A percentile compares a stretch with the other conserved stretches of the same genome.
Conservation (phyloP, 2,888 invertebrate species). For the Drosophila differens region DNA sequence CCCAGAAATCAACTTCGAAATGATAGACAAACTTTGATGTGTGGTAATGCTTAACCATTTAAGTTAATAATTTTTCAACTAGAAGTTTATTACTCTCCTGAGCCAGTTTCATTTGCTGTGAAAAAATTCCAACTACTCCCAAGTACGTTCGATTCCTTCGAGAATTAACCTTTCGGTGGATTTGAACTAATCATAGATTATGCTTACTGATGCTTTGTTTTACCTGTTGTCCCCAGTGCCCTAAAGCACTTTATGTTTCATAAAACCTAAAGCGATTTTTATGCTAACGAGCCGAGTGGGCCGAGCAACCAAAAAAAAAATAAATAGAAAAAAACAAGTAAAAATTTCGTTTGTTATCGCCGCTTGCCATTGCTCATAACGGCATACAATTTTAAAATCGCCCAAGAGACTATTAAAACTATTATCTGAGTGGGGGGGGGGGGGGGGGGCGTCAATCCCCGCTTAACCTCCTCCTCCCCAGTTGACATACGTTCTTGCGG, state of each 20-base stretch:
- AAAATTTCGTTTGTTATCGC: conserved; percentile 42
- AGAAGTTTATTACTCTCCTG: not conserved
- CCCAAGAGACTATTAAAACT: conserved; percentile 74
- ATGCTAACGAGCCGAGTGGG: conserved; percentile 44
- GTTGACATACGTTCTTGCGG: conserved; percentile 46
- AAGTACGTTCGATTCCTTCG: conserved; percentile 14
- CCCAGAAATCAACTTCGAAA: not conserved
- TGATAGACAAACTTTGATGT: not conserved
- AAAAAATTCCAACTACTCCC: not conserved
- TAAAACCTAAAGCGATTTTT: conserved; percentile 46
- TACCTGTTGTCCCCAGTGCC: conserved; percentile 46
- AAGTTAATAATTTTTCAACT: conserved; percentile 11
- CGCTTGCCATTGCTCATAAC: conserved; percentile 45
- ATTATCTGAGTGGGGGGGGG: conserved; percentile 50
- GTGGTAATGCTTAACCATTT: not conserved
- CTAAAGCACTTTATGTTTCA: conserved; percentile 34
- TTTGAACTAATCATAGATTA: conserved; percentile 58
- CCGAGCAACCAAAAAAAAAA: not conserved
- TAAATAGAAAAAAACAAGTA: not conserved
- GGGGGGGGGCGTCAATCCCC: not conserved
- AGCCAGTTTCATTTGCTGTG: not conserved
- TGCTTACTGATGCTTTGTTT: conserved; percentile 23
- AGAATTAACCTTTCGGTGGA: conserved; percentile 36
- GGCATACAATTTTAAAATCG: conserved; percentile 54
- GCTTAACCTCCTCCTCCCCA: not conserved